These are phyloP conservation scores for Trachelus tabidus DNA, from an alignment of 2,888 invertebrate species.

Conservation along the genomic window DNA sequence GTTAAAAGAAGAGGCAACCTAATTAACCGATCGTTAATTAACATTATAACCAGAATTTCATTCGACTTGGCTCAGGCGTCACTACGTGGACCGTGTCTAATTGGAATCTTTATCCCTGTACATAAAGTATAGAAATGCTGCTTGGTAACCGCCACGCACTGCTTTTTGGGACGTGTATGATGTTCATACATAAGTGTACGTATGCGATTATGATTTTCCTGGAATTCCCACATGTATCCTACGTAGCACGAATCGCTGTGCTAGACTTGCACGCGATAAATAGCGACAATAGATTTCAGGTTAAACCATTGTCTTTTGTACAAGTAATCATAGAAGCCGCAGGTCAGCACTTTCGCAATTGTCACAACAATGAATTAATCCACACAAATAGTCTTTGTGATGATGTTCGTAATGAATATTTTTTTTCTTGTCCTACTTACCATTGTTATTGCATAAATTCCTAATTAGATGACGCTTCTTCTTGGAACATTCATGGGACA, in stretches of 20 bases:
- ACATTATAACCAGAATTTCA: constrained; percentile 20
- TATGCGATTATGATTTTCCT: not conserved
- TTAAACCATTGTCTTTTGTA: not conserved
- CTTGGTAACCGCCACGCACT: not conserved
- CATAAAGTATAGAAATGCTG: not conserved
- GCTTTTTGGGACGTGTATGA: not conserved
- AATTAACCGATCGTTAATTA: constrained; percentile 26
- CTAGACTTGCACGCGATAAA: not conserved
- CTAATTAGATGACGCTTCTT: not conserved
- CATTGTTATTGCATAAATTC: not conserved
- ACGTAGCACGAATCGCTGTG: not conserved
- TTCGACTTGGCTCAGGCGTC: constrained; percentile 24
- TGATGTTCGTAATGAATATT: not conserved
- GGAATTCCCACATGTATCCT: not conserved
- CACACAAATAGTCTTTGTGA: not conserved
- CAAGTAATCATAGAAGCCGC: not conserved
- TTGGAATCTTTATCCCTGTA: constrained; percentile 19
- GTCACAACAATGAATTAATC: not conserved
- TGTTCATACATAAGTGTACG: not conserved
- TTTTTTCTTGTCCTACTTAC: constrained; percentile 4
- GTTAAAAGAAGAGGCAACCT: not conserved
- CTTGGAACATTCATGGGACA: not conserved
- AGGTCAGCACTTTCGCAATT: not conserved
- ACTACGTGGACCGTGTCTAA: constrained; percentile 39
- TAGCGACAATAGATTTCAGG: not conserved